These are phyloP conservation scores for Jordanella pulchra DNA, from an alignment of 2,797 vertebrate genomes.

Conservation along the genomic window DNA sequence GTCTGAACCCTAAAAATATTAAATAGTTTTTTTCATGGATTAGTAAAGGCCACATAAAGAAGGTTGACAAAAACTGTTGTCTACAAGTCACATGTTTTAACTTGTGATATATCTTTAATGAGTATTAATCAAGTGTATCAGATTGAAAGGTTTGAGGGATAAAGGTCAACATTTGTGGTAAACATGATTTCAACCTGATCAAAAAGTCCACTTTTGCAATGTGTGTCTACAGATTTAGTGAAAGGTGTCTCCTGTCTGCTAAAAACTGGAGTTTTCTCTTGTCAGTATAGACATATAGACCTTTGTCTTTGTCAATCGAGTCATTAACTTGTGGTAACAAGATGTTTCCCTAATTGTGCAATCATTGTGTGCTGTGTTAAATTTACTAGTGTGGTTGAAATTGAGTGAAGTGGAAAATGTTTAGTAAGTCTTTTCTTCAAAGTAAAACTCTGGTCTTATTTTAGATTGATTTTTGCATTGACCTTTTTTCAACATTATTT, in stretches of 20 bases:
- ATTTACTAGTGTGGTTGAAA: background rate
- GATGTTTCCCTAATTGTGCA: background rate
- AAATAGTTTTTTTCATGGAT: background rate
- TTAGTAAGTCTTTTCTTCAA: background rate
- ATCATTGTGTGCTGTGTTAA: background rate
- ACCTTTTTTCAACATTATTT: background rate
- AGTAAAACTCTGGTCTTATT: background rate
- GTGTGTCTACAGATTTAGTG: background rate
- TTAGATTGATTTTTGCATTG: background rate
- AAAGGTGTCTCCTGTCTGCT: background rate
- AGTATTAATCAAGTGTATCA: slow-evolving; percentile 1
- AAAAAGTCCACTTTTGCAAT: background rate
- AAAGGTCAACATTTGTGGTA: slow-evolving; percentile 8
- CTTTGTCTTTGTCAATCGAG: background rate
- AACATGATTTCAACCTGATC: slow-evolving; percentile 5
- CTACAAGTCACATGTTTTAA: slow-evolving; percentile 1
- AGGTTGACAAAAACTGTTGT: background rate
- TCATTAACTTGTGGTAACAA: background rate
- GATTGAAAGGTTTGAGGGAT: background rate
- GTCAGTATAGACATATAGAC: background rate
- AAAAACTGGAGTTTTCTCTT: background rate
- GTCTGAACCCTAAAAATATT: background rate
- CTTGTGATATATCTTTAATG: background rate
- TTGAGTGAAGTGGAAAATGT: background rate
- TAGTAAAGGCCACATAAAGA: background rate